Base-by-base conservation (phyloP, 2,888 invertebrate genomes). In the Orgyia antiqua region DNA sequence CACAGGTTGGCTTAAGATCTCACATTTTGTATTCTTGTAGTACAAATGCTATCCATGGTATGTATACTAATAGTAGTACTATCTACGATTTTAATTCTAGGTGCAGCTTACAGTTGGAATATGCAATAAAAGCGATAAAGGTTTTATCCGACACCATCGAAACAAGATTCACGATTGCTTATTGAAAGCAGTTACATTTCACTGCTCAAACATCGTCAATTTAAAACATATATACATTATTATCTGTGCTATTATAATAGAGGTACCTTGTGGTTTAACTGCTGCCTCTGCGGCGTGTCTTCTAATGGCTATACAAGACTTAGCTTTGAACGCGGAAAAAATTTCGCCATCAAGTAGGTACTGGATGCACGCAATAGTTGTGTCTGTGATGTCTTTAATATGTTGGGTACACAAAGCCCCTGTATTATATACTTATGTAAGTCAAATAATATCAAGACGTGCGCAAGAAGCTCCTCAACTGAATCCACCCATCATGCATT, bases 401-500 rank as follows among this genome's bases (percentile, higher is more conserved):
- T 90, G 90, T 51, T 90, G 90, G 87, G 80, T 90, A 1, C 89
- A 91, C 55, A 79, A 86, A 24, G 89, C 91, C 0, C 65, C 71
- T 1, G 58, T 88, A 1, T 80, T 91, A 29, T 89, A 90, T 36
- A 67, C 76, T 1, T 91, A 90, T 42, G 82, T 91, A 0, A 87
- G 87, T 36, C 83, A 79, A 30, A 84, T 91, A 10, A 74, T 91
- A 35, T 73, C 87, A 18, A 67, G 84, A 19, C 73, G 91, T 15
- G 89, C 90, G 0, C 86, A 88, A 31, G 87, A 87, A 62, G 90
- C 91, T 0, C 91, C 91, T 0, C 89, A 91, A 49, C 59, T 91
- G 3, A 91, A 90, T 59, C 91, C 91, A 0, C 91, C 91, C 0
- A 45, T 91, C 18, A 76, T 80, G 49, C 64, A 76, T 1, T 58